These are phyloP conservation scores for Eledona agricola DNA, from an alignment of 2,888 invertebrate genomes.

Conservation along the genomic window DNA sequence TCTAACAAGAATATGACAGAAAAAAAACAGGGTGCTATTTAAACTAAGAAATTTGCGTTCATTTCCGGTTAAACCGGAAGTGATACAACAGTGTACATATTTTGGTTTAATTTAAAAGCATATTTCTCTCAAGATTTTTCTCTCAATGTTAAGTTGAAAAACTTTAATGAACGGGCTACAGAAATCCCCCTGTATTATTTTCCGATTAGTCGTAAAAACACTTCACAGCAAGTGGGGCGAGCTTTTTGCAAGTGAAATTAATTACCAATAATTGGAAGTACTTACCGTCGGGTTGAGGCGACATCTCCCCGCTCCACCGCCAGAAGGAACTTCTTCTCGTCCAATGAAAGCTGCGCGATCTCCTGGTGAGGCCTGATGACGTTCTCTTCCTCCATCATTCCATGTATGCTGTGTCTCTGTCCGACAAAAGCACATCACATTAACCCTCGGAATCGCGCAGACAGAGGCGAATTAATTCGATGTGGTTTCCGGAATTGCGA, in stretches of 20 bases:
- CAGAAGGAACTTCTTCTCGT: constrained; percentile 94
- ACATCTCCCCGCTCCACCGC: constrained; percentile 97
- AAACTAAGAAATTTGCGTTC: no score
- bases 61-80: no score
- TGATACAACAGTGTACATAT: no score
- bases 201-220: no score
- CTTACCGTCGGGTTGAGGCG: constrained; percentile 84
- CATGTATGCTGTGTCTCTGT: constrained; percentile 88
- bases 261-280: constrained; percentile 12
- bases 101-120: no score
- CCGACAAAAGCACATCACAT: constrained; percentile 25
- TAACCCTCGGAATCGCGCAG: constrained; percentile 7
- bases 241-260: not conserved
- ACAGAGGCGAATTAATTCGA: constrained; percentile 20
- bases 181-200: no score
- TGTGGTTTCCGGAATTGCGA: constrained; percentile 15
- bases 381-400: constrained; percentile 92
- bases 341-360: constrained; percentile 80
- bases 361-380: constrained; percentile 90
- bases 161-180: no score
- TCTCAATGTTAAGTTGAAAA: no score
- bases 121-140: no score
- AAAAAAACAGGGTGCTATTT: no score
- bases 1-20: no score
- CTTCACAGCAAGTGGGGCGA: no score